A percentile compares a stretch with the other conserved stretches of the same genome.
Conservation (phyloP, 2,888 invertebrate genomes). For the Pomacea canaliculata region DNA sequence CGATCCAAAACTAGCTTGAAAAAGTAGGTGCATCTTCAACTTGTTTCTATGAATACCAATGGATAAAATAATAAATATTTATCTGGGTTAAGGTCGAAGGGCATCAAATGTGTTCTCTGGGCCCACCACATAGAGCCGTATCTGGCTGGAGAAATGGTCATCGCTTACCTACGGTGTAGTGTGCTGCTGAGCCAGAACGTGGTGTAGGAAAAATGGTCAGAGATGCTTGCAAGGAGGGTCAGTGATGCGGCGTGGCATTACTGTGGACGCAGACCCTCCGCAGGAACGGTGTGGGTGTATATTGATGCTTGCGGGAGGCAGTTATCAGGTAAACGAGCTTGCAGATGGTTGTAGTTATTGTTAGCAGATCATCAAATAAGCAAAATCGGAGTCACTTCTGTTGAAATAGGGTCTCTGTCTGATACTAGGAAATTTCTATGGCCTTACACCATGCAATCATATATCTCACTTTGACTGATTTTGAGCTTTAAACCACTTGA, state of each 20-base stretch:
- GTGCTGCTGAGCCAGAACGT: slow-evolving; percentile 35
- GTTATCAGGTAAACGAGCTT: slow-evolving; percentile 7
- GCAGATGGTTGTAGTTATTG: no score
- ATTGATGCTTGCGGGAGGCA: slow-evolving; percentile 4
- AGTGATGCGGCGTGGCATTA: slow-evolving; percentile 47
- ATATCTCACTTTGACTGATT: no score
- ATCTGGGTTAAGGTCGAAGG: slow-evolving; percentile 5
- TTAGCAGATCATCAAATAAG: no score
- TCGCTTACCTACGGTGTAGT: slow-evolving; percentile 40
- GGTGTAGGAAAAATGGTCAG: slow-evolving; percentile 39
- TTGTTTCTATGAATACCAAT: no score
- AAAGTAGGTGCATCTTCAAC: no score
- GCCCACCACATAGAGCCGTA: not conserved
- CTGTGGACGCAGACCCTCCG: slow-evolving; percentile 46
- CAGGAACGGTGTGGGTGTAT: slow-evolving; percentile 21
- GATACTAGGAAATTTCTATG: no score
- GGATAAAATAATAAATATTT: no score
- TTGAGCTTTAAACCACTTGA: no score
- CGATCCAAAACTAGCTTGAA: no score
- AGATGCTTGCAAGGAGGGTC: slow-evolving; percentile 40
- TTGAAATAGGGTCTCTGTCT: no score
- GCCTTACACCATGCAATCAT: no score
- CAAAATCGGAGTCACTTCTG: no score
- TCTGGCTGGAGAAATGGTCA: slow-evolving; percentile 34
- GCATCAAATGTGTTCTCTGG: slow-evolving; percentile 21